phyloP scores from a whole-genome alignment of 2,797 vertebrate species.

The Paguma larvata region DNA sequence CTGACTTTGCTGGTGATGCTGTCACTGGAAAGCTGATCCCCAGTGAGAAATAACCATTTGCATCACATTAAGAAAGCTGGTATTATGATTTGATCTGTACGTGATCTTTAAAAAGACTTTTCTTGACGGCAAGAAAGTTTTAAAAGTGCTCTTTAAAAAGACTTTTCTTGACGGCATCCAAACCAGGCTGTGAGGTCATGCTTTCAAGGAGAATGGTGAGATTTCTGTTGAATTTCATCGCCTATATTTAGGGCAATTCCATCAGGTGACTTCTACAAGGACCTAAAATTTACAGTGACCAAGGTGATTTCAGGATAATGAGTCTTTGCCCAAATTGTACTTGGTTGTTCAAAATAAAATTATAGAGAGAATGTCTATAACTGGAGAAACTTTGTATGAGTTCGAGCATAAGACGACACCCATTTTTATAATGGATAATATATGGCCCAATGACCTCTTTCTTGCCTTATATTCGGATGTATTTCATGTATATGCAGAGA shows the following conservation, averaged over 20 bases:
- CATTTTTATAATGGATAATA: not conserved
- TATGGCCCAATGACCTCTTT: not conserved
- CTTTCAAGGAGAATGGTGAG: not conserved
- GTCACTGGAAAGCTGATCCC: slow-evolving; percentile 53
- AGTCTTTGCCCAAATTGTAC: slow-evolving; percentile 16
- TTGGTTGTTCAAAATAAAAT: slow-evolving; percentile 39
- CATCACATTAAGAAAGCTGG: slow-evolving; percentile 42
- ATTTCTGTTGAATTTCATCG: slow-evolving; percentile 43
- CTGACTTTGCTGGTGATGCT: slow-evolving; percentile 1
- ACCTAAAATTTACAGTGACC: not conserved
- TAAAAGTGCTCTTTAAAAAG: not conserved
- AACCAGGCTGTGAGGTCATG: not conserved
- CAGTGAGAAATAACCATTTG: not conserved
- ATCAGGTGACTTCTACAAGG: not conserved
- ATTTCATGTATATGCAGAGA: not conserved
- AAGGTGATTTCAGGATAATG: not conserved
- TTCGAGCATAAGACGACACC: not conserved
- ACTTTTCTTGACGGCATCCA: not conserved
- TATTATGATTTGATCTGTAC: not conserved
- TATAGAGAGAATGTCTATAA: not conserved
- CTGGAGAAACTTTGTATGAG: not conserved
- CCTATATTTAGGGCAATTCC: not conserved
- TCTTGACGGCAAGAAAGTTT: not conserved
- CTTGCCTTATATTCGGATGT: slow-evolving; percentile 1
- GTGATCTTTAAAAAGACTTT: not conserved